Evolutionary conservation across 2,113 vertebrate species (phyloP), one percentile per base, ranked within the genome.

Genomic region (Phycodurus eques): DNA sequence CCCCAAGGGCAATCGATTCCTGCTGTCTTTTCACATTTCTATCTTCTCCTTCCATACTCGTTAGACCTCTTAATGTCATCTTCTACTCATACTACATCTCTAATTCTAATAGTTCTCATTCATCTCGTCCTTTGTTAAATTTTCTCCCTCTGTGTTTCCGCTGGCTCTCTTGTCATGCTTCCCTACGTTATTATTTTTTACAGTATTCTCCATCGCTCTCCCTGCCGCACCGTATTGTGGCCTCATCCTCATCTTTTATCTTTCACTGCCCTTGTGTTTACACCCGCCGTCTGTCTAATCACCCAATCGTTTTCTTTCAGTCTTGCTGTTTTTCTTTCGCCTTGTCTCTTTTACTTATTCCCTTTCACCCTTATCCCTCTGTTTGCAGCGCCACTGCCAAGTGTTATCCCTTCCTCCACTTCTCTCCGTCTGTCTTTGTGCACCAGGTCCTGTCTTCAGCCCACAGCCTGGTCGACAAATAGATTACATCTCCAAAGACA

Each of bases 401-500:
- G 81, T 82, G 82, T 88, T 83, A 83, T 85, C 80, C 78, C 74
- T 82, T 80, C 85, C 75, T 84, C 83, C 77, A 82, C 83, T 83
- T 71, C 80, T 71, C 80, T 77, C 85, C 80, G 64, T 89, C 87
- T 90, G 87, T 82, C 78, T 85, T 80, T 82, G 76, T 82, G 77
- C 80, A 68, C 86, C 72, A 66, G 72, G 79, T 88, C 87, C 73
- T 61, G 85, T 88, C 79, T 80, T 81, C 70, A 76, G 73, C 86
- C 79, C 68, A 76, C 73, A 80, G 80, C 81, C 80, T 76, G 75
- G 78, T 88, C 88, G 83, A 84, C 86, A 81, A 82, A 81, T 73
- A 67, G 82, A 85, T 87, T 79, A 84, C 71, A 75, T 77, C 72
- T 79, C 73, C 77, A 75, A 77, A 77, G 78, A 83, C 73, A 72